phyloP scores from a whole-genome alignment of 2,113 vertebrate genomes.

The Xiphias gladius region DNA sequence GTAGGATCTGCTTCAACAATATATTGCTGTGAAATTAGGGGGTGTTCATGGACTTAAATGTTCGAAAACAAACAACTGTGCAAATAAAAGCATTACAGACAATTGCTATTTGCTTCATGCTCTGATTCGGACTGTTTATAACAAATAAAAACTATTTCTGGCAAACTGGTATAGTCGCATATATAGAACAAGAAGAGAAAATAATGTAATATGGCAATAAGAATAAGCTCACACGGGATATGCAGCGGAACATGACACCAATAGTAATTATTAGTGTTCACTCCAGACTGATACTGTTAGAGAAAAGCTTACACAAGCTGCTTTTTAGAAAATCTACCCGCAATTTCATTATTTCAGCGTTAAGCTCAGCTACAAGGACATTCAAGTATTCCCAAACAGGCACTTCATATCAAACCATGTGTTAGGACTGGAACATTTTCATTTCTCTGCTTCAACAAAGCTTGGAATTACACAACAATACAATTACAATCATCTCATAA shows the following conservation, averaged over 20 bases:
- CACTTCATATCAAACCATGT: slow-evolving; percentile 40
- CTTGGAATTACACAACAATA: slow-evolving; percentile 51
- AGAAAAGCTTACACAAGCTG: slow-evolving; percentile 47
- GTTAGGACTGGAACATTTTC: slow-evolving; percentile 38
- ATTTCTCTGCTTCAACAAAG: slow-evolving; percentile 62
- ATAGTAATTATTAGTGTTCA: slow-evolving; percentile 50
- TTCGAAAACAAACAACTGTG: slow-evolving; percentile 14
- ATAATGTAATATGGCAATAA: slow-evolving; percentile 39
- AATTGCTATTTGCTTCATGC: background rate
- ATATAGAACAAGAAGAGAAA: slow-evolving; percentile 36
- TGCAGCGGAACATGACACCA: slow-evolving; percentile 29
- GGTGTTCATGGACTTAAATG: background rate
- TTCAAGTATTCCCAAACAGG: slow-evolving; percentile 57
- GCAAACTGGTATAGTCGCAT: background rate
- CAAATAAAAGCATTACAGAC: slow-evolving; percentile 22
- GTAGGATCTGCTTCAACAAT: background rate
- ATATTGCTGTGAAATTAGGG: slow-evolving; percentile 31
- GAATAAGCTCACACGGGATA: slow-evolving; percentile 30
- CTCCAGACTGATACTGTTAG: slow-evolving; percentile 29
- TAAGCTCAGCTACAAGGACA: slow-evolving; percentile 26
- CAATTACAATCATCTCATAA: slow-evolving; percentile 48
- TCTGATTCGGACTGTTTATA: slow-evolving; percentile 41
- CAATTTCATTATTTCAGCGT: slow-evolving; percentile 44
- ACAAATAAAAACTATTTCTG: slow-evolving; percentile 12
- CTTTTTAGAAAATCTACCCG: slow-evolving; percentile 34